Evolutionary conservation across 2,113 vertebrate species (phyloP).

Genomic region (Garra rufa): DNA sequence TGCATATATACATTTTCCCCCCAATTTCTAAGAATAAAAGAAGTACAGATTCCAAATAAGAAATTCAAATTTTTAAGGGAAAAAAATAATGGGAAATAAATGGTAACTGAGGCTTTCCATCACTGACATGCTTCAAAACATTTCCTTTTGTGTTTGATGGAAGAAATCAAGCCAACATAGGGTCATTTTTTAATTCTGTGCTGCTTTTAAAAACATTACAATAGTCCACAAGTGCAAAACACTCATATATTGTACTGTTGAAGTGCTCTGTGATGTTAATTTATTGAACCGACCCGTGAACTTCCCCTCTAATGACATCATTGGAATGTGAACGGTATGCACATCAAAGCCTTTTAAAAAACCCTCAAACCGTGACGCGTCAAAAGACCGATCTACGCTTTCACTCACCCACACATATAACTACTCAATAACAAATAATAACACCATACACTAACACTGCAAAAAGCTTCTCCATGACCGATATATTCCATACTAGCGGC

Average conservation of each 20-base stretch:
- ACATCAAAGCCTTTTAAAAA: neutral
- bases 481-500: neutral
- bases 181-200: neutral
- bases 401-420: neutral
- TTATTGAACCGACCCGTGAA: conserved; percentile 5
- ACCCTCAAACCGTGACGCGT: neutral
- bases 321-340: conserved; percentile 15
- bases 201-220: neutral
- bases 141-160: neutral
- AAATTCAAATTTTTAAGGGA: too few relatives aligned
- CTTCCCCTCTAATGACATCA: conserved; percentile 12
- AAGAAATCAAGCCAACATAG: neutral
- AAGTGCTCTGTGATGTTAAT: neutral
- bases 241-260: neutral
- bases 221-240: neutral
- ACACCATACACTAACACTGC: neutral
- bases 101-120: neutral
- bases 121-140: neutral
- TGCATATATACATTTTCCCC: too few relatives aligned
- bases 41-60: neutral
- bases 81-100: too few relatives aligned
- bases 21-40: too few relatives aligned
- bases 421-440: neutral
- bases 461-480: neutral
- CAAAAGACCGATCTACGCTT: neutral